phyloP scores from a whole-genome alignment of 1,140 invertebrate species.

The Tetramorium parvispinum region DNA sequence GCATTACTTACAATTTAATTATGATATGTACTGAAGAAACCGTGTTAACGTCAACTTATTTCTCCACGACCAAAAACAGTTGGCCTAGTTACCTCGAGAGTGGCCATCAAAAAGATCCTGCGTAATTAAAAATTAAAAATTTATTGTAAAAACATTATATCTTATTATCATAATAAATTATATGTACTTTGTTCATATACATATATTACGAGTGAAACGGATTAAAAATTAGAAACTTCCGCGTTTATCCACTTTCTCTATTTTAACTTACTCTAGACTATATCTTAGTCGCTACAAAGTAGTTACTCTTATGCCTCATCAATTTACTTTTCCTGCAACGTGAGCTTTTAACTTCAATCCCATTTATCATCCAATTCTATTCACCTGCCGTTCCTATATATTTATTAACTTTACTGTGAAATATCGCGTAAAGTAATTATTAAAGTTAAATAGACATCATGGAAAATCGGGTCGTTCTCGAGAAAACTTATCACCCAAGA shows the following conservation, averaged over 20 bases:
- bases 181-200: neutral
- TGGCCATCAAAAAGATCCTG: neutral
- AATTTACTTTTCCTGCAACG: slow-evolving; percentile 41
- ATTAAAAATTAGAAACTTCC: slow-evolving; percentile 12
- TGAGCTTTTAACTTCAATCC: slow-evolving; percentile 36
- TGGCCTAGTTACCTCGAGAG: neutral
- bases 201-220: neutral
- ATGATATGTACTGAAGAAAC: slow-evolving; percentile 28
- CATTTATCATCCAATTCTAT: slow-evolving; percentile 55
- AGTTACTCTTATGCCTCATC: slow-evolving; percentile 39
- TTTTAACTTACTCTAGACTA: slow-evolving; percentile 4
- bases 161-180: neutral
- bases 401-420: slow-evolving; percentile 42
- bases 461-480: slow-evolving; percentile 54
- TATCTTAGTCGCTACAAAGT: neutral
- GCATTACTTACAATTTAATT: slow-evolving; percentile 59
- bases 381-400: slow-evolving; percentile 42
- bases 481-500: slow-evolving; percentile 66
- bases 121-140: neutral
- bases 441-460: slow-evolving; percentile 67
- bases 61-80: slow-evolving; percentile 8
- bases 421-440: slow-evolving; percentile 65
- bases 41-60: slow-evolving; percentile 10
- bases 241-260: no score
- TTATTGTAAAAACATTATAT: neutral